Evolutionary conservation across 2,888 invertebrate genomes (phyloP).

Genomic region (Hoplodrina blanda): DNA sequence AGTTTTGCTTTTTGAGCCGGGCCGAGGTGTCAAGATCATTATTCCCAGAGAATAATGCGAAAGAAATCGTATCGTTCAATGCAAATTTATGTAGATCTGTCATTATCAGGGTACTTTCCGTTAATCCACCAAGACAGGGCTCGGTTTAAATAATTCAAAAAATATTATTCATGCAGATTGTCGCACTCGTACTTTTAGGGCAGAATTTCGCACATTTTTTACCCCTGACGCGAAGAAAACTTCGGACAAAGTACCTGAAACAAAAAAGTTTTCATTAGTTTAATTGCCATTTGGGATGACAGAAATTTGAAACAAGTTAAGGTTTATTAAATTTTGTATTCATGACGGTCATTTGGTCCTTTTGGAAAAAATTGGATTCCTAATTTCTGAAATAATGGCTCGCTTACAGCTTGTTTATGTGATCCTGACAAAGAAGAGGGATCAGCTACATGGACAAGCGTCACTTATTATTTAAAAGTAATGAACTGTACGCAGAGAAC

Average conservation of each 20-base stretch:
- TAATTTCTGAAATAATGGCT: slow-evolving; percentile 3
- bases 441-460: background rate
- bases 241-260: slow-evolving; percentile 61
- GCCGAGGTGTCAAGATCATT: slow-evolving; percentile 24
- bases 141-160: slow-evolving; percentile 75
- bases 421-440: background rate
- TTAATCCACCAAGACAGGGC: slow-evolving; percentile 75
- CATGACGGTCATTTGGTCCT: slow-evolving; percentile 20
- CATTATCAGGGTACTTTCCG: slow-evolving; percentile 66
- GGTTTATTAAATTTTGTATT: slow-evolving; percentile 49
- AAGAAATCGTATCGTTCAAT: slow-evolving; percentile 64
- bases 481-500: background rate
- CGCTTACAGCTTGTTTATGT: background rate
- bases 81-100: slow-evolving; percentile 77
- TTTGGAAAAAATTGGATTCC: background rate
- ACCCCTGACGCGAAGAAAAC: slow-evolving; percentile 39
- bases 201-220: slow-evolving; percentile 33
- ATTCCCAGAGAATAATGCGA: slow-evolving; percentile 57
- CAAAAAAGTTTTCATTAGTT: slow-evolving; percentile 61
- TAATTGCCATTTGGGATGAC: slow-evolving; percentile 52
- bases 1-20: background rate
- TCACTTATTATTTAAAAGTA: background rate
- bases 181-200: slow-evolving; percentile 48
- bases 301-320: slow-evolving; percentile 49
- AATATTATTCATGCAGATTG: slow-evolving; percentile 81